Conservation (phyloP, 2,797 vertebrate species). For the Anguilla megastoma region DNA sequence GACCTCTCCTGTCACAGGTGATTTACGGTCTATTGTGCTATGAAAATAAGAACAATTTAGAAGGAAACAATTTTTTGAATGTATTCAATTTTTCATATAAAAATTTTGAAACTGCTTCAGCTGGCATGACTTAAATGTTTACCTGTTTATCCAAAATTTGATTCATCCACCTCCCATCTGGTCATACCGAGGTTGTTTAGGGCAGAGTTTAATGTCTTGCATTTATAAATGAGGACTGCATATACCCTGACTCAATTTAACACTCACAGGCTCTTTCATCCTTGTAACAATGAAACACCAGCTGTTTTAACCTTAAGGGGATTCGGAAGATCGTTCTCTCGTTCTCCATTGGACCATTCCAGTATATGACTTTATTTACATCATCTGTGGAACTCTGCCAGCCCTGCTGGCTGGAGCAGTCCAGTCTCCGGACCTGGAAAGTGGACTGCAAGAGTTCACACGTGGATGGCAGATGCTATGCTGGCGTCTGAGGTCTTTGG, state of each 20-base stretch:
- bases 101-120: not conserved
- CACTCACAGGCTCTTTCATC: not conserved
- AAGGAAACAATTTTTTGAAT: too few species aligned
- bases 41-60: too few species aligned
- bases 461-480: constrained; percentile 21
- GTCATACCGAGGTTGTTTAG: not conserved
- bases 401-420: not conserved
- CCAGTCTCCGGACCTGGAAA: not conserved
- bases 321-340: not conserved
- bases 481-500: not conserved
- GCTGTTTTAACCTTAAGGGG: not conserved
- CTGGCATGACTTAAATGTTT: not conserved
- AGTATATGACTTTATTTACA: not conserved
- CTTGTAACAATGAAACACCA: not conserved
- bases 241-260: too few species aligned
- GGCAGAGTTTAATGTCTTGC: not conserved
- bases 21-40: too few species aligned
- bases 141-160: not conserved
- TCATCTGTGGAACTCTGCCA: not conserved
- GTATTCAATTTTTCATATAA: too few species aligned
- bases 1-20: too few species aligned
- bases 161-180: not conserved
- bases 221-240: not conserved
- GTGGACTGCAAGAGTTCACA: not conserved
- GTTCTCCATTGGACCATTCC: not conserved